Conservation (phyloP, 2,113 vertebrate genomes). For the Phaethon lepturus region DNA sequence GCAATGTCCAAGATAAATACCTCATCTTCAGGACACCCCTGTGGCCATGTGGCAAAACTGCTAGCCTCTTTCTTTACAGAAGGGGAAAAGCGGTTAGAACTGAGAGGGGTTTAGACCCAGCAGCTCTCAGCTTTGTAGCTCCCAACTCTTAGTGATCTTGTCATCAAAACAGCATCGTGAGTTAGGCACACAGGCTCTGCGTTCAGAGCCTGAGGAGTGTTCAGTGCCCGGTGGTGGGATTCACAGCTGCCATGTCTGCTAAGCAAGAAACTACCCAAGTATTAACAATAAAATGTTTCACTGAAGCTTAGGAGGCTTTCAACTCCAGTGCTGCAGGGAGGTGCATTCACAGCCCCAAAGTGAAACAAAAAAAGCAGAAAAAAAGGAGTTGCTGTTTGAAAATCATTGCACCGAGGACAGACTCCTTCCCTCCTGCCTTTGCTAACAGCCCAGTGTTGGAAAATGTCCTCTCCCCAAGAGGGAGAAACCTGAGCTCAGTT, state of each 20-base stretch:
- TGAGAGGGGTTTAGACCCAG: neutral
- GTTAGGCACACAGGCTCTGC: neutral
- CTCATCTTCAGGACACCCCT: neutral
- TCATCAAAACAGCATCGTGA: neutral
- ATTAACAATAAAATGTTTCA: neutral
- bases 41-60: neutral
- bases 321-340: neutral
- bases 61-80: neutral
- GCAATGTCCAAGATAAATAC: neutral
- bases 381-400: neutral
- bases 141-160: neutral
- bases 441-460: neutral
- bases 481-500: neutral
- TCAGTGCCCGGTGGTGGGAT: neutral
- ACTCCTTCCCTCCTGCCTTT: neutral
- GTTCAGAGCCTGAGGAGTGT: neutral
- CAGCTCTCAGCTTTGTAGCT: neutral
- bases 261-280: neutral
- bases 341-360: neutral
- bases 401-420: neutral
- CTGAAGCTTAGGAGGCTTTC: neutral
- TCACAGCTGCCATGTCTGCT: neutral
- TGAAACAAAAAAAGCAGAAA: neutral
- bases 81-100: neutral
- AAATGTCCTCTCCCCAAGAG: neutral